A percentile compares a stretch with the other conserved stretches of the same genome.
phyloP scores from a whole-genome alignment of 2,888 invertebrate species.

The Cephus spinipes region DNA sequence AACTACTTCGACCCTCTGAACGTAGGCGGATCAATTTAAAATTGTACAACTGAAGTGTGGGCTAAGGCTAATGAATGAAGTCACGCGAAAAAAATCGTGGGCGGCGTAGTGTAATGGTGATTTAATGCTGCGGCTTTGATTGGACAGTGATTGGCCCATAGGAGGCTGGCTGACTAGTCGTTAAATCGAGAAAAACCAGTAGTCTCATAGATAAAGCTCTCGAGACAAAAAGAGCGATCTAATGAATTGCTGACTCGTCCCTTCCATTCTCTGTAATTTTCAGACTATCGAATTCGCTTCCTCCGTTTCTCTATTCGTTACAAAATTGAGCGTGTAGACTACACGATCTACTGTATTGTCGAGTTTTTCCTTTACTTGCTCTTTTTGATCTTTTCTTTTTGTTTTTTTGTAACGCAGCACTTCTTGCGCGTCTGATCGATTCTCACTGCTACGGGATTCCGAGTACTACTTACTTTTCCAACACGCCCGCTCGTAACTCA shows the following conservation, averaged over 20 bases:
- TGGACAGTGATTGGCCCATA: slow-evolving; percentile 18
- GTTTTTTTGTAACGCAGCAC: not conserved
- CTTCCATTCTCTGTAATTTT: slow-evolving; percentile 41
- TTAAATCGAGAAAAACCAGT: slow-evolving; percentile 16
- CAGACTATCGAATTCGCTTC: slow-evolving; percentile 33
- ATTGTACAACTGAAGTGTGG: not conserved
- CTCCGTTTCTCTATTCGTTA: slow-evolving; percentile 18
- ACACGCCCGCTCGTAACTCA: not conserved
- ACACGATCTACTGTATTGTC: not conserved
- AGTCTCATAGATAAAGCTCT: slow-evolving; percentile 8
- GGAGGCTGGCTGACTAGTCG: slow-evolving; percentile 13
- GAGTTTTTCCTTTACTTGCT: slow-evolving; percentile 8
- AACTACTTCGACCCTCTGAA: not conserved
- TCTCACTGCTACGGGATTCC: not conserved
- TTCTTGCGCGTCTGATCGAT: not conserved
- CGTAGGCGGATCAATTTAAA: not conserved
- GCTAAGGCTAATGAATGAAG: not conserved
- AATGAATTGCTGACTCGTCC: slow-evolving; percentile 39
- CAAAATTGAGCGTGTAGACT: not conserved
- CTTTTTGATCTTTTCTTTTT: not conserved
- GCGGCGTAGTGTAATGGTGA: slow-evolving; percentile 5
- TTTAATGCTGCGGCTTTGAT: slow-evolving; percentile 17
- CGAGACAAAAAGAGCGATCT: slow-evolving; percentile 17
- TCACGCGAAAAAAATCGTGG: not conserved
- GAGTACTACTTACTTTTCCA: not conserved